Conservation (phyloP, 2,113 vertebrate genomes). For the Sylvilagus bachmani region DNA sequence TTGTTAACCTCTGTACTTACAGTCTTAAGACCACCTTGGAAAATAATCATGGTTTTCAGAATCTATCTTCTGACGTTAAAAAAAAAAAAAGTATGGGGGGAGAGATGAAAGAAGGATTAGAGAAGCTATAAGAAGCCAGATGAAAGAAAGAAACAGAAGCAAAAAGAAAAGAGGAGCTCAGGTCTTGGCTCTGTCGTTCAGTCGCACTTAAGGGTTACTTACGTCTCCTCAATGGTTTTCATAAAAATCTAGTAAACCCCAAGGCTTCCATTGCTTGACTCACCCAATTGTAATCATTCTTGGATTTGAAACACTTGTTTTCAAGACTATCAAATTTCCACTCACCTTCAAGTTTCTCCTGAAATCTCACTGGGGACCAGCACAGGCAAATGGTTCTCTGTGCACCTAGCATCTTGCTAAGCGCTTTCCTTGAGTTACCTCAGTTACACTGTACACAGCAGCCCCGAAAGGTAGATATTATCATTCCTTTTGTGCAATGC, state of each 20-base stretch:
- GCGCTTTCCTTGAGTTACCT: not conserved
- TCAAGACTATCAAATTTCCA: not conserved
- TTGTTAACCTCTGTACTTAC: not conserved
- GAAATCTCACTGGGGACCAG: not conserved
- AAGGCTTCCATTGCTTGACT: constrained; percentile 3
- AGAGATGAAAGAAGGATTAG: not conserved
- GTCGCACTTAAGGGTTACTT: not conserved
- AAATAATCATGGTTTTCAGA: constrained; percentile 27
- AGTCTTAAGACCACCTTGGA: not conserved
- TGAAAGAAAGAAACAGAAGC: constrained; percentile 24
- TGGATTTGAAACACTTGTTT: constrained; percentile 25
- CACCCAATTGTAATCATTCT: not conserved
- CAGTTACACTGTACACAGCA: not conserved
- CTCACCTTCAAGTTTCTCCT: not conserved
- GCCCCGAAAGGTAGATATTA: not conserved
- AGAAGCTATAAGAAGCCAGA: not conserved
- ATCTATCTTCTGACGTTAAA: not conserved
- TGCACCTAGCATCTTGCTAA: not conserved
- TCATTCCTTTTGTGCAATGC: not conserved
- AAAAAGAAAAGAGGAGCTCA: not conserved
- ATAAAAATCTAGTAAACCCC: constrained; percentile 13
- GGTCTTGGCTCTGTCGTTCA: not conserved
- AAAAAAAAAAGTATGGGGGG: not conserved
- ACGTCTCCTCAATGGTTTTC: not conserved
- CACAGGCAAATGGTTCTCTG: not conserved